Evolutionary conservation across 2,113 vertebrate species (phyloP).

Genomic region (Smithornis capensis): DNA sequence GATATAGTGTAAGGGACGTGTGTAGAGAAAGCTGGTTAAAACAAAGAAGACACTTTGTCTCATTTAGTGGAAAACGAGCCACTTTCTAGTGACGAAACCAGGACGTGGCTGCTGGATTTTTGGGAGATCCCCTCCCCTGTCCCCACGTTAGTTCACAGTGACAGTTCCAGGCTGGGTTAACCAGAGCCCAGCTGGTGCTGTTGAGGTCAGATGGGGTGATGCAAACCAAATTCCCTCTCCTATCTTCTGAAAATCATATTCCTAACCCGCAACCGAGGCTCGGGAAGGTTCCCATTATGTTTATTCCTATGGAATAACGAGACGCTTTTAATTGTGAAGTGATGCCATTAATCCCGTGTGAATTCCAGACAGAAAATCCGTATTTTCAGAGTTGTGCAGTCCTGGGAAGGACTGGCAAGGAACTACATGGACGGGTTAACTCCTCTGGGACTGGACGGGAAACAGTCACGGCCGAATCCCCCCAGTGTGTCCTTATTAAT

Average conservation of each 20-base stretch:
- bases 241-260: not conserved
- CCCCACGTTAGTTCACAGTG: not conserved
- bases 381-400: not conserved
- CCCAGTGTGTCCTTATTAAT: not conserved
- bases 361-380: not conserved
- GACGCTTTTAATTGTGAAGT: not conserved
- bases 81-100: not conserved
- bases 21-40: too few species aligned
- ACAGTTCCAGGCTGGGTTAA: not conserved
- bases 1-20: not conserved
- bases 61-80: not conserved
- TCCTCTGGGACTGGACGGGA: not conserved
- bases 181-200: not conserved
- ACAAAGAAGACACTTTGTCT: not conserved
- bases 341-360: not conserved
- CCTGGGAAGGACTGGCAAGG: not conserved
- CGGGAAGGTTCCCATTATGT: not conserved
- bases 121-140: not conserved
- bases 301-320: not conserved
- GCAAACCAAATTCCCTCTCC: not conserved
- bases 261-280: not conserved
- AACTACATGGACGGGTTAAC: not conserved
- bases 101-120: not conserved
- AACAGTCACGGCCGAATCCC: not conserved
- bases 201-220: not conserved